Evolutionary conservation across 2,888 invertebrate species (phyloP).

Genomic region (Cremastobaeus sp.): DNA sequence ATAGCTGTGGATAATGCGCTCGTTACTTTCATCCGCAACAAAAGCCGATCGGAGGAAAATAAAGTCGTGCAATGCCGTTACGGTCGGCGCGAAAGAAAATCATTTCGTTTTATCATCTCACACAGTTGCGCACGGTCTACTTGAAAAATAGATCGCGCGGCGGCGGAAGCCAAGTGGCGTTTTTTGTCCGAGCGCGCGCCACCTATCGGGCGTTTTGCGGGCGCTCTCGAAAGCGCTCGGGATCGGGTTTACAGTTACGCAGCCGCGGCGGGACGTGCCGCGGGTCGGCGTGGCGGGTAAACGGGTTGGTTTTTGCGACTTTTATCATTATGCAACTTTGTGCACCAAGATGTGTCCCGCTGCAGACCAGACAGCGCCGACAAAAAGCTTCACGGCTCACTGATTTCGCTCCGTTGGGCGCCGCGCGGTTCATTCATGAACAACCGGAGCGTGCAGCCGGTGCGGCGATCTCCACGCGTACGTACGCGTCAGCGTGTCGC

Average conservation of each 20-base stretch:
- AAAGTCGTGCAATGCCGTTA: too few species aligned
- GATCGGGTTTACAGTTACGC: slow-evolving; percentile 41
- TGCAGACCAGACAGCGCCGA: slow-evolving; percentile 22
- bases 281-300: slow-evolving; percentile 31
- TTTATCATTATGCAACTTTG: slow-evolving; percentile 46
- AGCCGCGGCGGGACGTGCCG: slow-evolving; percentile 30
- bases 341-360: slow-evolving; percentile 31
- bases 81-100: too few species aligned
- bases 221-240: slow-evolving; percentile 41
- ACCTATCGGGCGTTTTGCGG: slow-evolving; percentile 36
- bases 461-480: not conserved
- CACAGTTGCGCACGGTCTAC: slow-evolving; percentile 27
- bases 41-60: too few species aligned
- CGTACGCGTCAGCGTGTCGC: slow-evolving; percentile 3
- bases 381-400: slow-evolving; percentile 46
- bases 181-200: slow-evolving; percentile 28
- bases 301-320: slow-evolving; percentile 38
- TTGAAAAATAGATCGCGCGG: slow-evolving; percentile 50
- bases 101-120: too few species aligned
- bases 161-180: slow-evolving; percentile 36
- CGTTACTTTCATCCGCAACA: too few species aligned
- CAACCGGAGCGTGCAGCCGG: slow-evolving; percentile 17
- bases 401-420: slow-evolving; percentile 19
- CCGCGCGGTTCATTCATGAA: slow-evolving; percentile 34
- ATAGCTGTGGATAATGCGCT: too few species aligned